Conservation (phyloP, 2,888 invertebrate genomes). For the Tenodera sinensis region DNA sequence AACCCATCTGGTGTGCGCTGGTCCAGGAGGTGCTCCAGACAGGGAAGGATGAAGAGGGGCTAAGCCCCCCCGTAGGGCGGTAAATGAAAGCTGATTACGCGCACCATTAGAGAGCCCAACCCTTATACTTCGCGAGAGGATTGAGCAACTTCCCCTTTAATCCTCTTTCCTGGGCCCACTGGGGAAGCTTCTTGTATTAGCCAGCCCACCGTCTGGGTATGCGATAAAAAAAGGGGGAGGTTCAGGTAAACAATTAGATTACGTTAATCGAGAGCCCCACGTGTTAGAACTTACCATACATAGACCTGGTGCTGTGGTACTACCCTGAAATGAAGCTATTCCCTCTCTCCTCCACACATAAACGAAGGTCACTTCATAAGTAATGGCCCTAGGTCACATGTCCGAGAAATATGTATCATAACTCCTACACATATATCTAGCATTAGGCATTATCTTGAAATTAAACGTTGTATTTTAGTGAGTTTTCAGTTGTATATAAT, state of each 20-base stretch:
- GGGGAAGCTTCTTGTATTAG: background rate
- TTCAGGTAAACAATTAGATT: background rate
- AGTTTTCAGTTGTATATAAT: too few relatives aligned
- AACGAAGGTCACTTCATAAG: too few relatives aligned
- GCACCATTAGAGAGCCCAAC: background rate
- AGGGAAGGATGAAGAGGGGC: background rate
- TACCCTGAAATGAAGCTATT: too few relatives aligned
- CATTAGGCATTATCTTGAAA: too few relatives aligned
- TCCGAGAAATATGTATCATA: too few relatives aligned
- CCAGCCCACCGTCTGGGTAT: background rate
- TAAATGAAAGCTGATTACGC: slow-evolving; percentile 5
- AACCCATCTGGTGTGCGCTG: background rate
- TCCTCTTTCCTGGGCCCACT: background rate
- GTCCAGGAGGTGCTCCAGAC: background rate
- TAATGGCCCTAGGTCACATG: too few relatives aligned
- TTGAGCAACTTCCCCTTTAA: background rate
- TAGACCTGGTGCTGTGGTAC: too few relatives aligned
- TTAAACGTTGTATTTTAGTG: too few relatives aligned
- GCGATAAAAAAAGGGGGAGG: background rate
- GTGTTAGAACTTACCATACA: too few relatives aligned
- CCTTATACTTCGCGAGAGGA: background rate
- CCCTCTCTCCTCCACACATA: too few relatives aligned
- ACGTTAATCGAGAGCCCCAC: background rate
- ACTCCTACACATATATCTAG: too few relatives aligned
- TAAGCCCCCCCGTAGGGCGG: background rate